Percentiles rank a stretch among this genome's conserved stretches.
These are phyloP conservation scores for Saxidomus purpurata DNA, from an alignment of 1,140 invertebrate species.

Conservation along the genomic window DNA sequence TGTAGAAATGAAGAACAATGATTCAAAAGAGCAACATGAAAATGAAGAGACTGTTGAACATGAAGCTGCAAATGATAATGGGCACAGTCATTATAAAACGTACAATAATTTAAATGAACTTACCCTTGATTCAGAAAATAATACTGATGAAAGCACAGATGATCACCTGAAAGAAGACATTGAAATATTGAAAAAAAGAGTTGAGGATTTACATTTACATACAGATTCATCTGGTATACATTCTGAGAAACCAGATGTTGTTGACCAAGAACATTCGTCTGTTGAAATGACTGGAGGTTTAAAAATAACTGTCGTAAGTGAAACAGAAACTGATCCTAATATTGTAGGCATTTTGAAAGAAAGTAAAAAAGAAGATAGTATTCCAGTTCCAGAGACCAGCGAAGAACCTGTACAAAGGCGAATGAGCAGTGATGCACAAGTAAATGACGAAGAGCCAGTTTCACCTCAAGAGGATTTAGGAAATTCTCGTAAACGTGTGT, in stretches of 20 bases:
- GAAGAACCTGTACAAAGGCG: conserved; percentile 41
- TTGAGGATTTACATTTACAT: conserved; percentile 28
- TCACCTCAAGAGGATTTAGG: conserved; percentile 17
- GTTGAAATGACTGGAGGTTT: neutral
- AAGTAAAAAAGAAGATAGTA: conserved; percentile 26
- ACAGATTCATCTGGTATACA: neutral
- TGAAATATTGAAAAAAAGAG: conserved; percentile 55
- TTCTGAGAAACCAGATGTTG: neutral
- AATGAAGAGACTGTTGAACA: neutral
- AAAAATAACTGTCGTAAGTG: conserved; percentile 36
- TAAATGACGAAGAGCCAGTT: neutral
- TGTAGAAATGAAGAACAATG: conserved; percentile 17
- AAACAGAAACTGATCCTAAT: conserved; percentile 47
- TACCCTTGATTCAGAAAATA: conserved; percentile 17
- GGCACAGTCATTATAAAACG: conserved; percentile 59
- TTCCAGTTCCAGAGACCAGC: conserved; percentile 41
- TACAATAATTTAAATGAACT: conserved; percentile 63
- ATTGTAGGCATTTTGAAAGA: conserved; percentile 59
- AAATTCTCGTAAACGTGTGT: conserved; percentile 44
- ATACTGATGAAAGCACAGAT: neutral
- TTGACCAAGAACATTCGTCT: neutral
- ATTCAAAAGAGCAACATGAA: conserved; percentile 14
- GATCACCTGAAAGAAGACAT: conserved; percentile 41
- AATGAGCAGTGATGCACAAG: neutral
- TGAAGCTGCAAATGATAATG: neutral